phyloP scores from a whole-genome alignment of 2,113 vertebrate genomes.

The Pyrgilauda ruficollis region DNA sequence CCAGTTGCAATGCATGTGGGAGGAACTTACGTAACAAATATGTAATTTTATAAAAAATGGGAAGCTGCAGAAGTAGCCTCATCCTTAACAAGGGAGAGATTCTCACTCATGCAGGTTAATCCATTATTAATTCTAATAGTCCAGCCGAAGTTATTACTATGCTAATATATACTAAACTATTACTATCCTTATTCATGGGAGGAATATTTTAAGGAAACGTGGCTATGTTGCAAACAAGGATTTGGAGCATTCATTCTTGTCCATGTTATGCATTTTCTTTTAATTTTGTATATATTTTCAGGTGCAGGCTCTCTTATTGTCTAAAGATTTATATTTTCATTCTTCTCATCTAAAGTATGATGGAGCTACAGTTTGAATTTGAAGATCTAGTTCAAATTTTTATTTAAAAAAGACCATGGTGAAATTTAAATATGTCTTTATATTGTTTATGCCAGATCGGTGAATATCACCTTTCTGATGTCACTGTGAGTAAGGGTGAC shows the following conservation, averaged over 20 bases:
- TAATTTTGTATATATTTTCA: background rate
- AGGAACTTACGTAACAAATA: constrained; percentile 3
- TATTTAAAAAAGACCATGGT: constrained; percentile 26
- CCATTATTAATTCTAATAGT: constrained; percentile 27
- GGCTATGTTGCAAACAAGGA: background rate
- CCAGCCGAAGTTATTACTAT: constrained; percentile 26
- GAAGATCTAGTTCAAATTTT: constrained; percentile 18
- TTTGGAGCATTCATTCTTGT: background rate
- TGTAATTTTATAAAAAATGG: background rate
- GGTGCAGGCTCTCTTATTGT: background rate
- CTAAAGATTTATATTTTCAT: background rate
- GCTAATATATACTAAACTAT: constrained; percentile 33
- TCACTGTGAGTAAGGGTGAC: background rate
- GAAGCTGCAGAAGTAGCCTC: background rate
- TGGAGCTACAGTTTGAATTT: background rate
- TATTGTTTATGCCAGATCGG: constrained; percentile 13
- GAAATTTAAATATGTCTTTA: background rate
- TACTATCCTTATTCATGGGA: background rate
- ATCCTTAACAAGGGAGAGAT: background rate
- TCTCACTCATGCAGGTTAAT: background rate
- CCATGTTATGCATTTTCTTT: background rate
- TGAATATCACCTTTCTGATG: background rate
- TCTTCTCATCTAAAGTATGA: background rate
- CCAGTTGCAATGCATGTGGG: background rate
- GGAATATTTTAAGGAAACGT: background rate